Percentiles rank a stretch among this genome's conserved stretches.
phyloP scores from a whole-genome alignment of 2,888 invertebrate genomes.

The Pocota personata region DNA sequence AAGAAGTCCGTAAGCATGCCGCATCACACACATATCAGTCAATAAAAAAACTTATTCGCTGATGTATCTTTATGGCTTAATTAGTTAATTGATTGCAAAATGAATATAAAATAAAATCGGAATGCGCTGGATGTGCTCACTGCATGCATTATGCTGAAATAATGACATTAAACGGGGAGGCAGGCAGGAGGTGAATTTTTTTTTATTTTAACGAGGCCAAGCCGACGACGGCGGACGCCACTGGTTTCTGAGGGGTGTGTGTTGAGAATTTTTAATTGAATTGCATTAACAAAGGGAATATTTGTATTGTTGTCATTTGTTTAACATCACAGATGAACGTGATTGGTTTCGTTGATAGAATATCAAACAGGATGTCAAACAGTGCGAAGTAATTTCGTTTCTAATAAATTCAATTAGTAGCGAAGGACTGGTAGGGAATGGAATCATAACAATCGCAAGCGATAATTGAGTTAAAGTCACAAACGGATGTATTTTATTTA shows the following conservation, averaged over 20 bases:
- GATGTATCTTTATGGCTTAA: constrained; percentile 44
- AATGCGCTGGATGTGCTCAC: constrained; percentile 21
- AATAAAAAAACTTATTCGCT: constrained; percentile 6
- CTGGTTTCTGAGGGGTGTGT: constrained; percentile 23
- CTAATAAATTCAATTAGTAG: constrained; percentile 18
- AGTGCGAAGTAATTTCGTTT: constrained; percentile 8
- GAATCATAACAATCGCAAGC: not conserved
- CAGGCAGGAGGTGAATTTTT: constrained; percentile 27
- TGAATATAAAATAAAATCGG: constrained; percentile 23
- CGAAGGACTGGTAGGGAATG: not conserved
- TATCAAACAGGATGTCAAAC: constrained; percentile 57
- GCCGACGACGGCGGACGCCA: constrained; percentile 16
- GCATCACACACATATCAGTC: not conserved
- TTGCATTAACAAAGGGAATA: constrained; percentile 47
- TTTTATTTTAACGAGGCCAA: constrained; percentile 9
- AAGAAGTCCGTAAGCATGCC: not conserved
- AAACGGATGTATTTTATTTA: not conserved
- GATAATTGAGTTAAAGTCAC: not conserved
- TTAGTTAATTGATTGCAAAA: constrained; percentile 64
- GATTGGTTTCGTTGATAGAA: constrained; percentile 59
- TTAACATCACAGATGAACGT: constrained; percentile 44
- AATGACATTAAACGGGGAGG: constrained; percentile 32
- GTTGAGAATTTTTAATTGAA: constrained; percentile 66
- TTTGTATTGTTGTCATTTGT: constrained; percentile 23
- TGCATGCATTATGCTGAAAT: constrained; percentile 17